A percentile compares a stretch with the other conserved stretches of the same genome.
Conservation (phyloP, 2,888 invertebrate species). For the Amphipyra berbera region DNA sequence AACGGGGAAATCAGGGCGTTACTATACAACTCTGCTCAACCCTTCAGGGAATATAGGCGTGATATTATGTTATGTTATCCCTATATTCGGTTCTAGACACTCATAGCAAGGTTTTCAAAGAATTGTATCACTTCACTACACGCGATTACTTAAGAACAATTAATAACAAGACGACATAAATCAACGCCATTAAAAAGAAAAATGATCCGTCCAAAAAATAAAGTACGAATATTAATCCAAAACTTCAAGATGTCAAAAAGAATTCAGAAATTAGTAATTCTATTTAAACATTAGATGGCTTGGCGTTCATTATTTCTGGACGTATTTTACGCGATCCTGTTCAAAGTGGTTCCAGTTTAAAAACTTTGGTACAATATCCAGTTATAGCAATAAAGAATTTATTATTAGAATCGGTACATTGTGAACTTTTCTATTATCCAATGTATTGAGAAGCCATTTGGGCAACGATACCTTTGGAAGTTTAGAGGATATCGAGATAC, state of each 20-base stretch:
- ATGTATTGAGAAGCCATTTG: conserved; percentile 47
- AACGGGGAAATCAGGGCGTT: no score
- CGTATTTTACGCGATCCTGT: conserved; percentile 20
- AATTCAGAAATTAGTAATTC: conserved; percentile 5
- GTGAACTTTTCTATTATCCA: conserved; percentile 36
- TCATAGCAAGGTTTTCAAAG: no score
- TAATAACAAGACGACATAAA: conserved; percentile 11
- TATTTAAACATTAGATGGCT: conserved; percentile 4
- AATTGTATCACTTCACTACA: no score
- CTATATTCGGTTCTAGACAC: no score
- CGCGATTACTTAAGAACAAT: neutral
- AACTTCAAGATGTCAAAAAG: conserved; percentile 8
- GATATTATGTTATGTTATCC: no score
- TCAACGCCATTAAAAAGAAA: conserved; percentile 11
- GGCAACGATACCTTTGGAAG: conserved; percentile 23
- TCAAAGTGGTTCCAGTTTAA: conserved; percentile 15
- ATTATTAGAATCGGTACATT: conserved; percentile 20
- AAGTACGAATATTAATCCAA: conserved; percentile 19
- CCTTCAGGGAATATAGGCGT: no score
- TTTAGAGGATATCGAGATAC: conserved; percentile 26
- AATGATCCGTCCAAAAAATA: conserved; percentile 9
- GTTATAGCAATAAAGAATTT: conserved; percentile 30
- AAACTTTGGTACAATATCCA: conserved; percentile 15
- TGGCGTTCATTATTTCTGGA: conserved; percentile 3
- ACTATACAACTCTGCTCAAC: no score